Evolutionary conservation across 2,888 invertebrate species (phyloP).

Genomic region (Polietes domitor): DNA sequence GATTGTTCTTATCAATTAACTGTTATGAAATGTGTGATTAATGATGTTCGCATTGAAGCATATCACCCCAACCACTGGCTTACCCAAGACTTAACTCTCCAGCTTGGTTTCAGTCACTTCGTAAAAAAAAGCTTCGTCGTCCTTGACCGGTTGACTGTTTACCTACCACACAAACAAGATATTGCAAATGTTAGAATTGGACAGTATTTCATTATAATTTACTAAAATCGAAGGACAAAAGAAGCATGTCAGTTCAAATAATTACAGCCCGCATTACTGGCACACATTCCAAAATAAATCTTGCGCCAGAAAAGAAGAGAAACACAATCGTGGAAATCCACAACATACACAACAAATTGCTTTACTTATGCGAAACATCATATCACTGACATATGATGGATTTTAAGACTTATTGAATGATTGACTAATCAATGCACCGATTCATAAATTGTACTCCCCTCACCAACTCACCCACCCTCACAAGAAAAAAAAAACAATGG

Average conservation of each 20-base stretch:
- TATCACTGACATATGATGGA: slow-evolving; percentile 38
- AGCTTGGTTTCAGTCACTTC: no score
- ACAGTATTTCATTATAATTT: background rate
- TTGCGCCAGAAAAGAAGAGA: background rate
- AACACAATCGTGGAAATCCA: background rate
- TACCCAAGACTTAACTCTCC: no score
- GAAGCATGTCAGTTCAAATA: background rate
- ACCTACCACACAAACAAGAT: background rate
- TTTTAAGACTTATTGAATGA: slow-evolving; percentile 38
- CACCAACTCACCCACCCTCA: background rate
- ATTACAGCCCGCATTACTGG: background rate
- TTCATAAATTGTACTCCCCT: slow-evolving; percentile 23
- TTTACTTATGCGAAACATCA: slow-evolving; percentile 16
- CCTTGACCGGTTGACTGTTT: background rate
- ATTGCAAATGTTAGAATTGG: background rate
- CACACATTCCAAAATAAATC: background rate
- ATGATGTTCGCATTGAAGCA: no score
- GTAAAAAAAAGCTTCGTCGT: background rate
- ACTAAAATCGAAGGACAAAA: background rate
- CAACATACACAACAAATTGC: slow-evolving; percentile 25
- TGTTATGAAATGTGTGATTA: no score
- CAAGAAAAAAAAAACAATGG: no score
- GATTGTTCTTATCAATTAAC: no score
- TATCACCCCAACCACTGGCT: no score
- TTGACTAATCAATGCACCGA: slow-evolving; percentile 37